Evolutionary conservation across 2,797 vertebrate genomes (phyloP).

Genomic region (Pagetopsis macropterus): DNA sequence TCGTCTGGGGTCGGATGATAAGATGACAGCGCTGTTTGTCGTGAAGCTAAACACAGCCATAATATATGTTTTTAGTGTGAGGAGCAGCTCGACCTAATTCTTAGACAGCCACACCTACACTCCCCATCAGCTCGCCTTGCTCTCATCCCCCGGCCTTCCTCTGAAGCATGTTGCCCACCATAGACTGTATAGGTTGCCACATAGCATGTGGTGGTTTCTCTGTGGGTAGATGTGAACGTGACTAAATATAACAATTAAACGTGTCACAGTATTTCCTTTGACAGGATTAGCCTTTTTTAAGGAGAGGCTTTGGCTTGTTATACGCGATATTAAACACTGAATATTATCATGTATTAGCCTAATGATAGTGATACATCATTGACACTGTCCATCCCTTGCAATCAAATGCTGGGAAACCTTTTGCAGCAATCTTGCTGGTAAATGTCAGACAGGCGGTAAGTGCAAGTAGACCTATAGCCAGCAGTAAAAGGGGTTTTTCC

Average conservation of each 20-base stretch:
- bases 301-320: too few relatives aligned
- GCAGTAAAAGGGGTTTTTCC: slow-evolving; percentile 49
- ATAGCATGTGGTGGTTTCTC: too few relatives aligned
- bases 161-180: slow-evolving; percentile 38
- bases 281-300: too few relatives aligned
- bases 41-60: slow-evolving; percentile 9
- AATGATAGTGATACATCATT: background rate
- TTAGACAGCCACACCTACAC: slow-evolving; percentile 69
- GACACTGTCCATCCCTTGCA: background rate
- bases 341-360: background rate
- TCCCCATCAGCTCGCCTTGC: slow-evolving; percentile 20
- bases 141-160: slow-evolving; percentile 37
- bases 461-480: slow-evolving; percentile 9
- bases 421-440: slow-evolving; percentile 21
- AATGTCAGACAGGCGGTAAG: slow-evolving; percentile 34
- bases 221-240: too few relatives aligned
- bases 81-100: slow-evolving; percentile 71
- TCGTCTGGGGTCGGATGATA: slow-evolving; percentile 38
- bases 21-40: background rate
- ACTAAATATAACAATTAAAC: too few relatives aligned
- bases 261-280: too few relatives aligned
- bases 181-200: too few relatives aligned
- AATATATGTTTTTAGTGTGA: slow-evolving; percentile 35
- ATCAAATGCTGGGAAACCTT: background rate
- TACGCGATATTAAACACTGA: too few relatives aligned